These are phyloP conservation scores for Polyommatus icarus DNA, from an alignment of 2,888 invertebrate species.

Conservation along the genomic window DNA sequence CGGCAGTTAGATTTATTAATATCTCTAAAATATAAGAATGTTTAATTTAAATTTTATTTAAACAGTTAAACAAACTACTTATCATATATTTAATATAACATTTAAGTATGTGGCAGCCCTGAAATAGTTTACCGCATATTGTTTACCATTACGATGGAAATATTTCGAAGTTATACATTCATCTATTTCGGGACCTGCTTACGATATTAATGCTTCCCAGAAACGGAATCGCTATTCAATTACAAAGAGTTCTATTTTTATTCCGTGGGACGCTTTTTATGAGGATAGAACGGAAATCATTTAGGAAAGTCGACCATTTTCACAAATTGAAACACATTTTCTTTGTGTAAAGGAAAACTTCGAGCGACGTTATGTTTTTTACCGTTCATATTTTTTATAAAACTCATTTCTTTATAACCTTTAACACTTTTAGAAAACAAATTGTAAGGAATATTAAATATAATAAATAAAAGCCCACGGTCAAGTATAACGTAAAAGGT, in stretches of 20 bases:
- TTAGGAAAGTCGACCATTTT: slow-evolving; percentile 3
- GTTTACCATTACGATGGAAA: slow-evolving; percentile 16
- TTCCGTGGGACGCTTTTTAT: not conserved
- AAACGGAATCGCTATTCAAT: slow-evolving; percentile 26
- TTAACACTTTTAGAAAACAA: not conserved
- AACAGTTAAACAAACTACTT: too few species aligned
- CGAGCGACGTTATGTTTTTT: not conserved
- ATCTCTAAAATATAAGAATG: too few species aligned
- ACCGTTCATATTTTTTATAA: not conserved
- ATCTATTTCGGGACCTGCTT: slow-evolving; percentile 16
- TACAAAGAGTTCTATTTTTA: slow-evolving; percentile 17
- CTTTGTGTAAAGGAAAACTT: not conserved
- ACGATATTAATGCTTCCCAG: slow-evolving; percentile 20
- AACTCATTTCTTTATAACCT: not conserved
- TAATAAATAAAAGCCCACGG: too few species aligned
- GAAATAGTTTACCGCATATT: slow-evolving; percentile 7
- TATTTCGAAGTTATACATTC: slow-evolving; percentile 19
- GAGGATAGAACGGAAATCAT: slow-evolving; percentile 12
- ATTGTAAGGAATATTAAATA: not conserved
- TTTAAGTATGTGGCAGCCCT: not conserved
- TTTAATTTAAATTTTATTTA: too few species aligned
- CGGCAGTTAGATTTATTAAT: too few species aligned
- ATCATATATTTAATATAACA: too few species aligned
- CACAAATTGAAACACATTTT: slow-evolving; percentile 19
- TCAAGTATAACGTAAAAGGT: too few species aligned